phyloP scores from a whole-genome alignment of 1,140 invertebrate species.

The Hylaeus anthracinus region DNA sequence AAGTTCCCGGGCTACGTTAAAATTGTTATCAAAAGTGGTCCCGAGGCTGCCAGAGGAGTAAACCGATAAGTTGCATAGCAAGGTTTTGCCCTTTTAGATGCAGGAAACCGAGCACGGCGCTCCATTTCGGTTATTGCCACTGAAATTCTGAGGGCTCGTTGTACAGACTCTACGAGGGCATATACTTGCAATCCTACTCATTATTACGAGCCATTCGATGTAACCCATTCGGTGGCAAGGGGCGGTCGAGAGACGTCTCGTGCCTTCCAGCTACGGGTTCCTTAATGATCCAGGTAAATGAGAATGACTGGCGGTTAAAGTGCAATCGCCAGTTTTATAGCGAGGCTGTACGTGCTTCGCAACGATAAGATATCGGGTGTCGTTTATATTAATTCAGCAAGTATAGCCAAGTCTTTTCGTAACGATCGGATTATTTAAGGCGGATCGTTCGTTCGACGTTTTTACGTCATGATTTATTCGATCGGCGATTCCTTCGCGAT shows the following conservation, averaged over 20 bases:
- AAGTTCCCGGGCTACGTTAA: background rate
- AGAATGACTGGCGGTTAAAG: conserved; percentile 72
- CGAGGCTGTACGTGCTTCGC: conserved; percentile 55
- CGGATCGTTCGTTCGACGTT: conserved; percentile 8
- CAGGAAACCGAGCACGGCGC: background rate
- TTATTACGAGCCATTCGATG: conserved; percentile 46
- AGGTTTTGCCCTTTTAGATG: background rate
- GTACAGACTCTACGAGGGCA: background rate
- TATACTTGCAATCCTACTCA: conserved; percentile 41
- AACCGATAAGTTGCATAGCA: background rate
- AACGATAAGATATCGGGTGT: conserved; percentile 66
- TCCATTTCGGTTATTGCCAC: conserved; percentile 16
- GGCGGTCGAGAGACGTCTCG: conserved; percentile 10
- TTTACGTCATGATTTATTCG: conserved; percentile 21
- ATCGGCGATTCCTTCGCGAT: background rate
- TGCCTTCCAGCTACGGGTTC: conserved; percentile 36
- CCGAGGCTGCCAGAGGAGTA: background rate
- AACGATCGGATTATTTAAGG: conserved; percentile 19
- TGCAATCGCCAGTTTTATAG: conserved; percentile 69
- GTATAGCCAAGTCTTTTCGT: conserved; percentile 28
- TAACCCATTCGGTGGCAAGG: conserved; percentile 23
- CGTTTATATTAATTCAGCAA: conserved; percentile 67
- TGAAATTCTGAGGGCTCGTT: background rate
- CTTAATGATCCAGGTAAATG: conserved; percentile 72
- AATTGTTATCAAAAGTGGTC: background rate